Conservation (phyloP, 2,797 vertebrate genomes). For the Poecilia picta region DNA sequence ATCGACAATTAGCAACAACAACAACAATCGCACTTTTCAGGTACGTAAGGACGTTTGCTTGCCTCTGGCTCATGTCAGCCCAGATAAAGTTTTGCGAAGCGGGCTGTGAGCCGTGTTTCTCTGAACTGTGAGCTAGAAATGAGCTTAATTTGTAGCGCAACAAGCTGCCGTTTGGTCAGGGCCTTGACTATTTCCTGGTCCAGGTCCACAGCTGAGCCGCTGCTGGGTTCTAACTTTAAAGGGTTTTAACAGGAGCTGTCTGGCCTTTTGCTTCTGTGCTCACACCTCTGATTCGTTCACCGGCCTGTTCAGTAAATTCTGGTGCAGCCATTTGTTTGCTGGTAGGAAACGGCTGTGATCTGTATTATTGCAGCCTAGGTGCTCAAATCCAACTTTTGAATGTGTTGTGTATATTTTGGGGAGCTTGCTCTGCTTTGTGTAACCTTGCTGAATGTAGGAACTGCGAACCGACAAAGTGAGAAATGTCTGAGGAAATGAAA, state of each 20-base stretch:
- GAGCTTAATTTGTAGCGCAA: slow-evolving; percentile 13
- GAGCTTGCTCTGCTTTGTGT: background rate
- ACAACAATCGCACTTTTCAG: slow-evolving; percentile 69
- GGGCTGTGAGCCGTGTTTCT: background rate
- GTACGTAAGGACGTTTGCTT: slow-evolving; percentile 58
- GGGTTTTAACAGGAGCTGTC: background rate
- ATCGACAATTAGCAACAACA: slow-evolving; percentile 64
- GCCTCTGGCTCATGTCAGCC: accelerated
- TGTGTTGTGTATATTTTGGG: background rate
- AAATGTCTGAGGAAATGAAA: background rate
- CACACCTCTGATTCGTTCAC: background rate
- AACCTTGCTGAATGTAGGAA: background rate
- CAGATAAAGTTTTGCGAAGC: background rate
- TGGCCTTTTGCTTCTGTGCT: background rate
- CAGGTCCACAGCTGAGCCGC: slow-evolving; percentile 58
- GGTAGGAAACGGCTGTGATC: background rate
- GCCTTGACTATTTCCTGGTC: slow-evolving; percentile 64
- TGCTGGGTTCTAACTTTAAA: slow-evolving; percentile 22
- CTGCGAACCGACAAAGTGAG: background rate
- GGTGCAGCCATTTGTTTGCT: background rate
- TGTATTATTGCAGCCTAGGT: background rate
- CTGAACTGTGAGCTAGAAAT: background rate
- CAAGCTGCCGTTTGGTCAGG: slow-evolving; percentile 41
- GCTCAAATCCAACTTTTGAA: background rate
- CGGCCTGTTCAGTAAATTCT: background rate